Evolutionary conservation across 2,113 vertebrate species (phyloP).

Genomic region (Enhydra lutris): DNA sequence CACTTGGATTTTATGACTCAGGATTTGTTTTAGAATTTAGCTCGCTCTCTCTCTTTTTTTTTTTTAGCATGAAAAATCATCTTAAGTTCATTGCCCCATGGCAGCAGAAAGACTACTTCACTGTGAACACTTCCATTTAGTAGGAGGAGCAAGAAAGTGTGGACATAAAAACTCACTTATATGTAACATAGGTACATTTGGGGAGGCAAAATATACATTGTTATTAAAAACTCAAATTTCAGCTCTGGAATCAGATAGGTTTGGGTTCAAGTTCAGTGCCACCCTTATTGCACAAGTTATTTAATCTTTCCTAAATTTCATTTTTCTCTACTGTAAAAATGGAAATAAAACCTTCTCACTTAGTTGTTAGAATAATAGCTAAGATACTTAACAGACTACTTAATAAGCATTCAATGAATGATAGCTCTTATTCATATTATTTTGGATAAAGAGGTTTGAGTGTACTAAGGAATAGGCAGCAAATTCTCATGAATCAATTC

Average conservation of each 20-base stretch:
- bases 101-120: background rate
- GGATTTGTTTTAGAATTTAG: constrained; percentile 34
- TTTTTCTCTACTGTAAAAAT: background rate
- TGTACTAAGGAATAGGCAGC: background rate
- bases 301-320: background rate
- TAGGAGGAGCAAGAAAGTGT: background rate
- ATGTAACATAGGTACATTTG: background rate
- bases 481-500: background rate
- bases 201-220: background rate
- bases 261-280: background rate
- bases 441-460: background rate
- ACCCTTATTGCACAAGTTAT: background rate
- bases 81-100: background rate
- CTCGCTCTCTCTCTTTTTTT: background rate
- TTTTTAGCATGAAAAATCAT: background rate
- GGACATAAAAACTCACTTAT: background rate
- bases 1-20: background rate
- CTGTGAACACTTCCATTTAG: background rate
- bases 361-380: background rate
- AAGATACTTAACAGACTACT: background rate
- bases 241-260: background rate
- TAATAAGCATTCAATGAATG: background rate
- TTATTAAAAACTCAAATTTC: constrained; percentile 5
- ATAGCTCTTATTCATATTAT: background rate
- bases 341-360: background rate